Conservation (phyloP, 2,888 invertebrate genomes). For the Drosophila yooni region DNA sequence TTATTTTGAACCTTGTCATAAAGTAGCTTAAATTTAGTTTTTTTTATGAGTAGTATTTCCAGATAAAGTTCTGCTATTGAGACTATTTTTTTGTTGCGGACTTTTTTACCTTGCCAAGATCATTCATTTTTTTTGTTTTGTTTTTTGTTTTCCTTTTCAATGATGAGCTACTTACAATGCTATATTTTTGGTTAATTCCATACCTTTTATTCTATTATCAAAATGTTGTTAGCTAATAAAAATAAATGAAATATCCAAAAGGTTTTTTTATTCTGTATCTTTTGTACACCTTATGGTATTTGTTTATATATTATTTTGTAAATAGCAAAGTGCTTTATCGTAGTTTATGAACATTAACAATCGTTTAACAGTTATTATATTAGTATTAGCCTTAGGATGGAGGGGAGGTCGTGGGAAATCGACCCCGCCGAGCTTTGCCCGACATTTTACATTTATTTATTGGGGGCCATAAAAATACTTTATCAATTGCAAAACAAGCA, state of each 20-base stretch:
- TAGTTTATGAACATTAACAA: slow-evolving; percentile 40
- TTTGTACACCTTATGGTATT: neutral
- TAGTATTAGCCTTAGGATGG: slow-evolving; percentile 29
- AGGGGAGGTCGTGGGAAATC: slow-evolving; percentile 32
- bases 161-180: neutral
- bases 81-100: neutral
- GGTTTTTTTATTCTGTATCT: neutral
- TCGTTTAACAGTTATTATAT: slow-evolving; percentile 49
- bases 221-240: neutral
- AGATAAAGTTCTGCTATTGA: neutral
- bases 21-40: neutral
- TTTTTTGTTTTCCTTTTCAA: neutral
- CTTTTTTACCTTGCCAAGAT: neutral
- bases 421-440: neutral
- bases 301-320: neutral
- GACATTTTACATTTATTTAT: slow-evolving; percentile 34
- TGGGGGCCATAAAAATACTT: slow-evolving; percentile 31
- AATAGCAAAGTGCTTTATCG: slow-evolving; percentile 18
- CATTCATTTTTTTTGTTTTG: neutral
- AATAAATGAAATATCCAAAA: neutral
- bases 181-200: neutral
- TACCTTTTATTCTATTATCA: neutral
- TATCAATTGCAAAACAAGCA: slow-evolving; percentile 35
- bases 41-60: neutral
- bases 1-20: neutral